Conservation (phyloP, 30 jellyfish, hydroid and myxozoan species). For the Aurelia sp. region DNA sequence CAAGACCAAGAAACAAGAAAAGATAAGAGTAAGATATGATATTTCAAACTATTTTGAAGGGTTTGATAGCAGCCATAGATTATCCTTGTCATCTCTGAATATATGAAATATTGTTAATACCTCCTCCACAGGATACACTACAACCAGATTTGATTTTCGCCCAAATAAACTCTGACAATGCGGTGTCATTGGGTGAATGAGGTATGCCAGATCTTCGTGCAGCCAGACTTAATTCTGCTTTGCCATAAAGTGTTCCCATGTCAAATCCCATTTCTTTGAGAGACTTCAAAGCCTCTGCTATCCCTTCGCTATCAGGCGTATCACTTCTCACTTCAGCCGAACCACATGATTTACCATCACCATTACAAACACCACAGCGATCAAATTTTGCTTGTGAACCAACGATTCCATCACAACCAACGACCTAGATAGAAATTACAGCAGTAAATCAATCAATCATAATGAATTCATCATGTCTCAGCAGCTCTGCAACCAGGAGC, state of each 20-base stretch:
- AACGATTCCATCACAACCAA: slow-evolving; percentile 93
- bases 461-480: no score
- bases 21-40: no score
- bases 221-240: slow-evolving; percentile 74
- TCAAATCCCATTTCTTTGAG: slow-evolving; percentile 97
- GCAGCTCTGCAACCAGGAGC: no score
- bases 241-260: slow-evolving; percentile 93
- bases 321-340: slow-evolving; percentile 85
- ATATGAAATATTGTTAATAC: slow-evolving; percentile 16
- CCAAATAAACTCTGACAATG: slow-evolving; percentile 81
- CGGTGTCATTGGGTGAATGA: slow-evolving; percentile 75
- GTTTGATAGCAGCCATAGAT: no score
- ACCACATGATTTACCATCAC: slow-evolving; percentile 94
- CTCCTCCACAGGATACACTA: slow-evolving; percentile 99
- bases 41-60: no score
- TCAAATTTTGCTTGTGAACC: slow-evolving; percentile 93
- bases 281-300: slow-evolving; percentile 93
- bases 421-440: slow-evolving; percentile 45
- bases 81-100: no score
- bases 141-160: slow-evolving; percentile 96
- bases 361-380: slow-evolving; percentile 99
- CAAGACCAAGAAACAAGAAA: no score
- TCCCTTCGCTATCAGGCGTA: slow-evolving; percentile 92
- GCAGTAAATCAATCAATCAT: no score
- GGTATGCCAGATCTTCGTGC: slow-evolving; percentile 90